Base-by-base conservation (phyloP, 37 sponge, comb jelly and placozoan species). In the Crambe crambe region DNA sequence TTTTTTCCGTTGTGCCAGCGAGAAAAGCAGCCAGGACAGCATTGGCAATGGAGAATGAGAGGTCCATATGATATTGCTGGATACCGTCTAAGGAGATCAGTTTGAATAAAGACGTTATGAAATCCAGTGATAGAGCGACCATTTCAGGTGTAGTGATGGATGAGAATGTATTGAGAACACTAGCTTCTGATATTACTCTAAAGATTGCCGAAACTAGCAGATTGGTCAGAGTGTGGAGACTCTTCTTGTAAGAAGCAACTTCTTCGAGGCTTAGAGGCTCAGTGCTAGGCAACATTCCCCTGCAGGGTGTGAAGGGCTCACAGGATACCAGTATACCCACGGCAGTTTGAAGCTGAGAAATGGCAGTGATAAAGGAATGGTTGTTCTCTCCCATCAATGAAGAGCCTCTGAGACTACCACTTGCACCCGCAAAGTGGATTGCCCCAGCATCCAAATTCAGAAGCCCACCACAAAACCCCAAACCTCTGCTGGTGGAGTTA, bases 341-440 rank as follows among this genome's bases (percentile, higher is more conserved):
- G 9, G 85, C 85, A 61, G 79, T 34, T 4, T 58, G 51, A 18
- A 85, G 85, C 27, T 85, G 59, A 1, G 79, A 5, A 32, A 71
- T 29, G 6, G 85, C 78, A 54, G 2, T 1, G 5, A 10, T 41
- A 22, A 61, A 25, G 27, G 25, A 20, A 3, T 31, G 26, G 42
- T 59, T 41, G 3, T 29, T 40, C 31, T 39, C 9, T 6, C 27
- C 37, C 5, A 29, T 69, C 17, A 2, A 3, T 31, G 31, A 18
- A 9, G 35, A 2, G 10, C 10, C 6, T 12, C 51, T 47, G 5
- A 26, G 2, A 9, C 5, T 34, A 25, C 63, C 40, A 25, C 51
- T 58, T 1, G 40, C 25, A 6, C 72, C 84, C 0, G 77, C 61
- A 43, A 76, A 77, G 18, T 77, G 71, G 23, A 77, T 61, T 0